Evolutionary conservation across 2,797 vertebrate species (phyloP).

Genomic region (Lepilemur ruficaudatus): DNA sequence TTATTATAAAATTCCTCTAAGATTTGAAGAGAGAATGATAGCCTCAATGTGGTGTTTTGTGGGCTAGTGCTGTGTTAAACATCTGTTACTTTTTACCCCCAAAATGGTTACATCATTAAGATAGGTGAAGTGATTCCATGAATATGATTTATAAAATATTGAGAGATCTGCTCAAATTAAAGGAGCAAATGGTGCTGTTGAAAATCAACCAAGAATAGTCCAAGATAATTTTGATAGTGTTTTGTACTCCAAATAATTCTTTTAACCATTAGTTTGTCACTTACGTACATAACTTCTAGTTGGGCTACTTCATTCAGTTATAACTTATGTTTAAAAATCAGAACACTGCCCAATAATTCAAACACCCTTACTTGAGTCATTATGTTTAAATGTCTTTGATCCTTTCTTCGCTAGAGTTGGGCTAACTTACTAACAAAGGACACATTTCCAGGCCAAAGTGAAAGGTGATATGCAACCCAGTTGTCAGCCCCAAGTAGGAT

Average conservation of each 20-base stretch:
- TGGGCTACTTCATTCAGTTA: neutral
- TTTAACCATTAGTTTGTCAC: slow-evolving; percentile 37
- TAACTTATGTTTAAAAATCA: neutral
- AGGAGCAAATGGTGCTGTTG: neutral
- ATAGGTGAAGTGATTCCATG: neutral
- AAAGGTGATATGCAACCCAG: neutral
- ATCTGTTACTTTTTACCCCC: neutral
- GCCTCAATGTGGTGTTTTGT: neutral
- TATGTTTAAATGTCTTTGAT: neutral
- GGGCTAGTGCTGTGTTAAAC: neutral
- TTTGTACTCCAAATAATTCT: neutral
- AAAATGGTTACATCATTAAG: neutral
- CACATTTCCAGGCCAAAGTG: neutral
- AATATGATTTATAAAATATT: neutral
- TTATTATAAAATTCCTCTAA: neutral
- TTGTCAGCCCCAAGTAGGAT: neutral
- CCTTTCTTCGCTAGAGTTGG: neutral
- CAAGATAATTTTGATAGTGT: slow-evolving; percentile 28
- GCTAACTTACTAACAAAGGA: neutral
- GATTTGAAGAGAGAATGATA: neutral
- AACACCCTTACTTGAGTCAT: neutral
- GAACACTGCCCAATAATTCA: neutral
- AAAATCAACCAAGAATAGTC: slow-evolving; percentile 54
- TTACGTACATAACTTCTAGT: neutral
- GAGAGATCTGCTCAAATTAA: neutral